Conservation (phyloP, 2,888 invertebrate species). For the Graphium colonna region DNA sequence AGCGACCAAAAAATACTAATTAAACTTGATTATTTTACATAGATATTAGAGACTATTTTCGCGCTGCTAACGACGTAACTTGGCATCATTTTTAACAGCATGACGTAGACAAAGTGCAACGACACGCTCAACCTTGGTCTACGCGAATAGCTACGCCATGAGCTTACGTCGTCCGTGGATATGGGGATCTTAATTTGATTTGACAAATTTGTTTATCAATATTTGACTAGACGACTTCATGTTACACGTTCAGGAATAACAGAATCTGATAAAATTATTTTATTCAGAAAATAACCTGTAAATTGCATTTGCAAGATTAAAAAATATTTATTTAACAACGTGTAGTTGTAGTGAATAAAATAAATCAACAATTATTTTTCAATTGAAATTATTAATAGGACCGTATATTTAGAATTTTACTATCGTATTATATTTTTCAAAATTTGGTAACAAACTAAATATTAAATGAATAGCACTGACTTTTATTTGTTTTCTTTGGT, state of each 20-base stretch:
- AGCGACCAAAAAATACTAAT: constrained; percentile 9
- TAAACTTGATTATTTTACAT: constrained; percentile 16
- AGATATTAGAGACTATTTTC: constrained; percentile 10
- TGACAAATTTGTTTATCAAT: not conserved
- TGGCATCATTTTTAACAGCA: constrained; percentile 32
- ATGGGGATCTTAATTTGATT: not conserved
- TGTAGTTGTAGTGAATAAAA: too few species aligned
- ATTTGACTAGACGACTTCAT: too few species aligned
- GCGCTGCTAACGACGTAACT: constrained; percentile 27
- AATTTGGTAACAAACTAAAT: not conserved
- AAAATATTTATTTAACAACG: too few species aligned
- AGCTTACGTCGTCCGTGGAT: not conserved
- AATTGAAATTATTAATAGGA: not conserved
- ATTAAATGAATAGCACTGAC: not conserved
- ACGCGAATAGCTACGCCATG: constrained; percentile 21
- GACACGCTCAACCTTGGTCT: constrained; percentile 30
- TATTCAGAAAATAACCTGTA: not conserved
- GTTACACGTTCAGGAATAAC: not conserved
- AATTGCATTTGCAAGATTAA: not conserved
- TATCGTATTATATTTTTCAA: not conserved
- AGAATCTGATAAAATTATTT: not conserved
- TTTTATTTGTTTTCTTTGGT: not conserved
- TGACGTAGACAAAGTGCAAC: constrained; percentile 34
- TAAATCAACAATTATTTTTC: not conserved
- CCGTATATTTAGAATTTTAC: not conserved